Base-by-base conservation (phyloP, 2,113 vertebrate species). In the Hyperopisus bebe region DNA sequence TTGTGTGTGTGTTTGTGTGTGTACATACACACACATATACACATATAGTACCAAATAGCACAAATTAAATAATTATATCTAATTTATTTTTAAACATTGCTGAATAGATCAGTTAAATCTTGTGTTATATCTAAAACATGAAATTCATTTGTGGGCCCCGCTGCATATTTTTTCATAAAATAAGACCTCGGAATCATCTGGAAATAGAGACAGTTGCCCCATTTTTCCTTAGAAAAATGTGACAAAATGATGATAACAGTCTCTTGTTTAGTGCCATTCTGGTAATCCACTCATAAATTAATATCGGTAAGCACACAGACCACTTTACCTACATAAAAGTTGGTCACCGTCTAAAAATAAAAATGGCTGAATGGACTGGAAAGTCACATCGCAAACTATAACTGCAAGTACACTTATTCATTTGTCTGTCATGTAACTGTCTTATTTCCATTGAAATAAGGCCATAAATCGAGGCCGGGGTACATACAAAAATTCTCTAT, bases 361-460 rank as follows among this genome's bases (percentile, higher is more conserved):
- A 84, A 89, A 58, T 17, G 21, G 70, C 46, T 80, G 66, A 58
- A 31, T 50, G 53, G 88, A 58, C 19, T 58, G 88, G 88, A 89
- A 89, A 89, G 42, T 55, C 13, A 50, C 31, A 35, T 53, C 19
- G n/a, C 58, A 48, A 82, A 55, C 88, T 58, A 55, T 83, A 55
- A 83, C 21, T 82, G 47, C 51, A 39, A 44, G 51, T 13, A 19
- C 21, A 53, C n/a, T 47, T 83, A 9, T 53, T 58, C 7, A 84
- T 83, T 21, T 42, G 17, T 82, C 35, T 53, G 70, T 55, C 74
- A 80, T 27, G n/a, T 51, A 10, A 24, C 9, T 35, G 13, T 50
- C 27, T 58, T 74, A 51, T 89, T 80, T 58, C 74, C 77, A 46
- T 24, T 39, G 39, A 83, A 44, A 89, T 27, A 58, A 55, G 4